Base-by-base conservation (phyloP, 1,140 invertebrate genomes). In the Aphis craccivora region DNA sequence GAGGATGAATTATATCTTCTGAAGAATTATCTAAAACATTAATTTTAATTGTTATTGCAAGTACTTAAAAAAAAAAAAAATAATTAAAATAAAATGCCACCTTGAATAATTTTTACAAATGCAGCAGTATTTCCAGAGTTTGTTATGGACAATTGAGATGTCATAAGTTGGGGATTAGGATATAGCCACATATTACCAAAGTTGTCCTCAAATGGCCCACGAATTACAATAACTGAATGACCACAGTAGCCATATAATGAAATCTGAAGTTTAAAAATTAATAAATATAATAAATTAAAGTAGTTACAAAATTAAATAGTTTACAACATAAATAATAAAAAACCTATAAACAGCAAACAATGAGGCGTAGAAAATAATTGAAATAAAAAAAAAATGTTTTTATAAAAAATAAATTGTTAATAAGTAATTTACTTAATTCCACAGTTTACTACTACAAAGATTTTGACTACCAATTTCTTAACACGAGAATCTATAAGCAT, bases 71-170 rank as follows among this genome's bases (percentile, higher is more conserved):
- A 35, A 67, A 51, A 92, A 51, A 0, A 83, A 83, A 48, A n/a
- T 83, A 81, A 92, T 48, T 92, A 25, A 76, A 43, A 93, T 55
- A 37, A 60, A 45, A 67, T 93, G 7, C 6, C 4, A 93, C 91
- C 91, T 55, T 48, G 91, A 53, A 22, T 2, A 86, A 93, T 43
- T 86, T 93, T 93, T 6, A 93, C 81, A 93, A 93, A 93, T 40
- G 91, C 91, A 83, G 91, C 84, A 53, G 91, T 93, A 93, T 93
- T 93, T 93, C 91, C 91, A 8, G 91, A 86, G 23, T 93, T 93
- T 37, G 48, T 86, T 55, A 93, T 9, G 53, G 81, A 84, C 43
- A 93, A 93, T 93, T 93, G 67, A 51, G 91, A 48, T 53, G 81
- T 40, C 76, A 93, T 83, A 40, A 84, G 81, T 84, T 93, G 81